Percentiles rank a stretch among this genome's conserved stretches.
Conservation (phyloP, 2,797 vertebrate species). For the Heterohyrax brucei region DNA sequence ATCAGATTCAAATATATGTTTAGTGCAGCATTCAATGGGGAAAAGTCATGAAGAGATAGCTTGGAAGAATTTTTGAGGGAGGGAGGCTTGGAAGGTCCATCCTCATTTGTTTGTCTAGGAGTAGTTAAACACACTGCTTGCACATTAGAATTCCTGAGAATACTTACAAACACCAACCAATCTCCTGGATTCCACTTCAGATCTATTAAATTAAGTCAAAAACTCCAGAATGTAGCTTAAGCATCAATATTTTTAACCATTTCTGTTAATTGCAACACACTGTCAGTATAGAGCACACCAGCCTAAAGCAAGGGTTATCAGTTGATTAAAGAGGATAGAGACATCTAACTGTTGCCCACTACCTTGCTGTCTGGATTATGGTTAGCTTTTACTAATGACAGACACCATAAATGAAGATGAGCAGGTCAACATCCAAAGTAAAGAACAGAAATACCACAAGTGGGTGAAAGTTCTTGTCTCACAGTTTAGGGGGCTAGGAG, state of each 20-base stretch:
- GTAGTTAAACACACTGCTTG: background rate
- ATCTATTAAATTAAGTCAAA: conserved; percentile 38
- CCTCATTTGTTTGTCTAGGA: background rate
- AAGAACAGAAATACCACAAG: background rate
- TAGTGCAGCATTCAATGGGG: background rate
- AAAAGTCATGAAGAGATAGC: conserved; percentile 9
- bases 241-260: background rate
- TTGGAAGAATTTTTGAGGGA: conserved; percentile 5
- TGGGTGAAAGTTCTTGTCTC: background rate
- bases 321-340: background rate
- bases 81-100: background rate
- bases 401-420: background rate
- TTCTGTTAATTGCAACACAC: background rate
- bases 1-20: conserved; percentile 38
- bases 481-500: background rate
- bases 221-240: background rate
- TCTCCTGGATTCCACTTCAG: background rate
- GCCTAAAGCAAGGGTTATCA: background rate
- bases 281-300: background rate
- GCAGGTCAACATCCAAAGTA: background rate
- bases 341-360: background rate
- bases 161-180: background rate
- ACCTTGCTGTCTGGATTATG: background rate
- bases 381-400: background rate
- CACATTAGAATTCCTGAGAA: background rate